phyloP scores from a whole-genome alignment of 2,888 invertebrate species.

The Andrena marginata region DNA sequence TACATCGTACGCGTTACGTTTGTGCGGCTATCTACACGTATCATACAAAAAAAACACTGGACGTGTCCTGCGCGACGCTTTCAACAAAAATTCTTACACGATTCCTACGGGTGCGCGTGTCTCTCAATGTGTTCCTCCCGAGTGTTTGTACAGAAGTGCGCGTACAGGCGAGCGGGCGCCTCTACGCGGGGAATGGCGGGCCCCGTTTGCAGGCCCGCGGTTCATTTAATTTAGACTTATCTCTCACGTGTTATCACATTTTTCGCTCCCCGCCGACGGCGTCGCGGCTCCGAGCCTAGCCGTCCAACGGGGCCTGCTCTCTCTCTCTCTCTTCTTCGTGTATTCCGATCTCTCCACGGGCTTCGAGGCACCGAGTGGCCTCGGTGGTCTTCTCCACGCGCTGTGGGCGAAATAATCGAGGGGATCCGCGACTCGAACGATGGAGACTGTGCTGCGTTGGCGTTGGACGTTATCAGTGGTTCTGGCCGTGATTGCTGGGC shows the following conservation, averaged over 20 bases:
- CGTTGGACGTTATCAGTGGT: neutral
- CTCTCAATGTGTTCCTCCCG: neutral
- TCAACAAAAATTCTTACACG: slow-evolving; percentile 33
- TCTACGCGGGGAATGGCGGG: slow-evolving; percentile 30
- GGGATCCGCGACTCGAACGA: neutral
- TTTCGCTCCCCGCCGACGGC: slow-evolving; percentile 72
- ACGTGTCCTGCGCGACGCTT: slow-evolving; percentile 71
- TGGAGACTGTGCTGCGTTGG: neutral
- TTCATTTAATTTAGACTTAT: slow-evolving; percentile 73
- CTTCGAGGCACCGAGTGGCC: slow-evolving; percentile 21
- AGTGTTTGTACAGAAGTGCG: neutral
- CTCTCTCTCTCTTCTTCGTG: neutral
- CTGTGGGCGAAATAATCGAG: neutral
- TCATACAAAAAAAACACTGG: slow-evolving; percentile 81
- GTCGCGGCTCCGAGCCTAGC: slow-evolving; percentile 29
- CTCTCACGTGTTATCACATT: slow-evolving; percentile 81
- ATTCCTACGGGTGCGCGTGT: neutral
- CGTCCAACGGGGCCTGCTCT: slow-evolving; percentile 3
- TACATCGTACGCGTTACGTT: slow-evolving; percentile 80
- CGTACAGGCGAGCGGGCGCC: slow-evolving; percentile 24
- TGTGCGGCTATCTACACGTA: slow-evolving; percentile 84
- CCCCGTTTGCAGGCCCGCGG: slow-evolving; percentile 61
- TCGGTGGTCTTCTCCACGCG: no score
- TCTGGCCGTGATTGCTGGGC: neutral
- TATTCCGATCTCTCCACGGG: neutral